A percentile compares a stretch with the other conserved stretches of the same genome.
Evolutionary conservation across 2,888 invertebrate genomes (phyloP).

Genomic region (Cataglyphis livida): DNA sequence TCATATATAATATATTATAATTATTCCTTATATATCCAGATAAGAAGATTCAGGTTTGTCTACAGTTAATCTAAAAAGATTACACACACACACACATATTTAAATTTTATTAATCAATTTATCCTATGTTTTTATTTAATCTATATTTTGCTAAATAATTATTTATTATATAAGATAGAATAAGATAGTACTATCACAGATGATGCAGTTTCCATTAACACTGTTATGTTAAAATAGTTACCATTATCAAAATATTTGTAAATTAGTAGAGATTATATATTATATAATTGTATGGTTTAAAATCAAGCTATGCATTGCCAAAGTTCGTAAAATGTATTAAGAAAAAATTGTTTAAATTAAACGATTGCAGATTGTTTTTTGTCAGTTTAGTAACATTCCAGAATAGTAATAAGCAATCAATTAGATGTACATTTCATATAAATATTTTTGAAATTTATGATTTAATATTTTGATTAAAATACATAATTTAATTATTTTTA

Average conservation of each 20-base stretch:
- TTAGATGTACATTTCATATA: neutral
- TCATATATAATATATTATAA: neutral
- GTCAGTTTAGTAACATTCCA: constrained; percentile 31
- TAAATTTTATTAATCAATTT: constrained; percentile 1
- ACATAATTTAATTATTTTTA: constrained; percentile 17
- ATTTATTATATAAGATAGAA: neutral
- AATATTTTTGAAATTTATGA: constrained; percentile 12
- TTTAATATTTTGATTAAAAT: constrained; percentile 15
- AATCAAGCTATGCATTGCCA: neutral
- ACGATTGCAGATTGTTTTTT: neutral
- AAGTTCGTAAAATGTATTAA: constrained; percentile 17
- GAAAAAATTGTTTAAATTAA: neutral
- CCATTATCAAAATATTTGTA: neutral
- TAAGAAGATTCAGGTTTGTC: neutral
- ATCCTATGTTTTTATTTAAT: neutral
- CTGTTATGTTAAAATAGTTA: constrained; percentile 14
- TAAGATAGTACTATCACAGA: neutral
- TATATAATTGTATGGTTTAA: neutral
- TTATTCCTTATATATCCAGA: neutral
- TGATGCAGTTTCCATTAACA: neutral
- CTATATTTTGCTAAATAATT: constrained; percentile 1
- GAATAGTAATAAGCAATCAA: neutral
- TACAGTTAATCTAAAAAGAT: neutral
- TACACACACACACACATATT: no score
- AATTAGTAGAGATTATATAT: neutral